Conservation (phyloP, 2,797 vertebrate genomes). For the Neomorphus geoffroyi region DNA sequence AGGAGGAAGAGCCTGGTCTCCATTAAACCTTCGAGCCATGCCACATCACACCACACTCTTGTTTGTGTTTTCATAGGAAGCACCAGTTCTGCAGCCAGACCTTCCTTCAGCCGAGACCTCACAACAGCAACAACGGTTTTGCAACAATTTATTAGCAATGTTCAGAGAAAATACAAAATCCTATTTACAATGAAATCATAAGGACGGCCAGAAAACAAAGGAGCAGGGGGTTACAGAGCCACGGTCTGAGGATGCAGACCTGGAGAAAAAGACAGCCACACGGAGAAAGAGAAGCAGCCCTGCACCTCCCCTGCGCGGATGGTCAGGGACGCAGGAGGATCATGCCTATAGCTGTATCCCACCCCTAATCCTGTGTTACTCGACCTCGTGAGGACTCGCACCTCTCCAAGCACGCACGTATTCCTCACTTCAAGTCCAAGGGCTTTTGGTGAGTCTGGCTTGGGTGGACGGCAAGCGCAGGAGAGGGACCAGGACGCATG, state of each 20-base stretch:
- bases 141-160: constrained; percentile 67
- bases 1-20: background rate
- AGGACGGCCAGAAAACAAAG: rapidly evolving
- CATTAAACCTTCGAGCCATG: background rate
- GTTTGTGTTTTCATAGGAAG: background rate
- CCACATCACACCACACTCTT: background rate
- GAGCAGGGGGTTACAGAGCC: background rate
- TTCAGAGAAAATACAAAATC: constrained; percentile 58
- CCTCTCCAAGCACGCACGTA: background rate
- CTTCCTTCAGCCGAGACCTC: background rate
- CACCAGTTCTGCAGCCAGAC: background rate
- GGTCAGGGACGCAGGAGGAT: background rate
- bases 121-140: background rate
- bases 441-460: background rate
- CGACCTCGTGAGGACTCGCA: background rate
- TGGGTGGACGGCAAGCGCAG: background rate
- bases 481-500: background rate
- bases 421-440: background rate
- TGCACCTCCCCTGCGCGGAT: background rate
- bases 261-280: background rate
- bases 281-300: background rate
- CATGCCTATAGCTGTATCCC: background rate
- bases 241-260: background rate
- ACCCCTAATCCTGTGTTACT: background rate
- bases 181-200: constrained; percentile 25